Evolutionary conservation across 2,113 vertebrate genomes (phyloP).

Genomic region (Alaudala cheleensis): DNA sequence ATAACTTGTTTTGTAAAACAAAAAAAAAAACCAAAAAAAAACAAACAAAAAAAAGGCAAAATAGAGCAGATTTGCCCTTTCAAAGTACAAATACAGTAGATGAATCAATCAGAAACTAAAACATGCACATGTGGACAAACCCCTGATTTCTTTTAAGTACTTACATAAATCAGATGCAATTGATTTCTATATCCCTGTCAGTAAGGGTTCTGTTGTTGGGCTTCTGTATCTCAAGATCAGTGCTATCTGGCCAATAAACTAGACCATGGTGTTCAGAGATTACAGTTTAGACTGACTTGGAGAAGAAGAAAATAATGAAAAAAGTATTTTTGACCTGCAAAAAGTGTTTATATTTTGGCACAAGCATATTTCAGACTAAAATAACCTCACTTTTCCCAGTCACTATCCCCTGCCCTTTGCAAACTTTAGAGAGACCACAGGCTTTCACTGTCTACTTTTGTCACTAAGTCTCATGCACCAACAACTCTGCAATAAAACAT

Average conservation of each 20-base stretch:
- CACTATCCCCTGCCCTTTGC: background rate
- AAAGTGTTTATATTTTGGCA: background rate
- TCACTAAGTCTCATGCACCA: background rate
- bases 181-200: background rate
- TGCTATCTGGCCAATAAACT: background rate
- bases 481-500: background rate
- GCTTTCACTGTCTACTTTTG: background rate
- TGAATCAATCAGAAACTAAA: background rate
- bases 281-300: background rate
- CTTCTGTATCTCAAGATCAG: background rate
- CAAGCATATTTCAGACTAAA: background rate
- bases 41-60: background rate
- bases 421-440: background rate
- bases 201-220: background rate
- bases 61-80: background rate
- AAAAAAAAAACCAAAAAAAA: too few species aligned
- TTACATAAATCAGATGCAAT: background rate
- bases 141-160: background rate
- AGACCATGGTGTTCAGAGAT: background rate
- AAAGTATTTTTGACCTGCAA: background rate
- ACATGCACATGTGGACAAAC: background rate
- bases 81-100: background rate
- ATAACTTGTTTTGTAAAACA: background rate
- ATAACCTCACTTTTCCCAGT: background rate
- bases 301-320: background rate